Base-by-base conservation (phyloP, 2,888 invertebrate genomes). In the Nephrotoma flavescens region DNA sequence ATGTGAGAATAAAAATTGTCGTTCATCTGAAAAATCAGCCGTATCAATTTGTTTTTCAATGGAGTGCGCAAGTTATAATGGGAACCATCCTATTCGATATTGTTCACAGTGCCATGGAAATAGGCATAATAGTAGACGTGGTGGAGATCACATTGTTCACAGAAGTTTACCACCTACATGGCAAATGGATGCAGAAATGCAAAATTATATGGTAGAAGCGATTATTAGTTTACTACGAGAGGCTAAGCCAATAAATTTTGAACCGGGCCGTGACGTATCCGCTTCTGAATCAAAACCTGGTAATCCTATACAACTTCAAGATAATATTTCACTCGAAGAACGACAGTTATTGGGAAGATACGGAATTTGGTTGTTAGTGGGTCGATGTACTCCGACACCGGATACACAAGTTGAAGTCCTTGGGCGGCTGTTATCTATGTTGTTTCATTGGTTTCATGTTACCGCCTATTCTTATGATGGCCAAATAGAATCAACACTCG, bases 381-480 rank as follows among this genome's bases (percentile, higher is more conserved):
- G 98, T 11, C 94, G 99, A 88, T 99, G 97, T 90, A 95, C 96
- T 12, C 96, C 97, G 0, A 95, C 94, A 88, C 93, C 95, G 41
- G 95, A 95, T 89, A 95, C 96, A 0, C 95, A 96, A 0, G 93
- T 94, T 87, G 96, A 96, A 91, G 94, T 96, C 87, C 93, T 99
- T 86, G 99, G 99, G 6, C 94, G 99, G 88, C 94, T 99, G 89
- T 93, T 99, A 86, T 97, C 98, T 44, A 98, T 99, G 94, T 94
- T 99, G 88, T 99, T 99, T 92, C 98, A 99, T 91, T 99, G 99
- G 99, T 99, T 99, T 93, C 97, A 99, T 92, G 96, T 98, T 89
- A 99, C 99, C 15, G 98, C 99, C 1, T 98, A 97, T 91, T 95
- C 99, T 7, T 98, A 97, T 90, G 98, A 98, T 92, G 97, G 95